Base-by-base conservation (phyloP, 2,888 invertebrate species). In the Parthenolecanium corni region DNA sequence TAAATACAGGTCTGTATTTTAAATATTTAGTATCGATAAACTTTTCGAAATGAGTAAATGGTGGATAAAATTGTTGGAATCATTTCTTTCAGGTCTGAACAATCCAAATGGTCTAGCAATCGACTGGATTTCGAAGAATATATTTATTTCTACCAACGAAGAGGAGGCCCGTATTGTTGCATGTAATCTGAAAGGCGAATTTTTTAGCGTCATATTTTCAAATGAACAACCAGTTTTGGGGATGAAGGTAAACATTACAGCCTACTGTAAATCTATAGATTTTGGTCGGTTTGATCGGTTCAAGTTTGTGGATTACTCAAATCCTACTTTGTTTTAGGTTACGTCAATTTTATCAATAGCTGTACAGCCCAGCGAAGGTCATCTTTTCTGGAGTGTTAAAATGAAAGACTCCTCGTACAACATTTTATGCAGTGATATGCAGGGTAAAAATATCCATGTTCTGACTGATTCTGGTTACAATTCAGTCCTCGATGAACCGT, bases 51-150 rank as follows among this genome's bases (percentile, higher is more conserved):
- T 58, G 44, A 52, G 40, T 40, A n/a, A n/a, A n/a, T n/a, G n/a
- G n/a, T 38, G 9, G 38, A 38, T 38, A 14, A 11, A 11, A 38
- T 38, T 14, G 38, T 38, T 38, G 14, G 9, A 9, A 11, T 38
- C 38, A 9, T 42, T 42, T 42, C 4, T 16, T 42, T 16, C 21
- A 75, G 75, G 79, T 49, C 74, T 80, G 65, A 76, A 77, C 67
- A 75, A 77, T 68, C 82, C 84, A 31, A 78, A 79, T 58, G 89
- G 86, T 2, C 80, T 92, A 71, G 87, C 88, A 40, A 78, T 91
- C 64, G 90, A 92, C 76, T 88, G 87, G 86, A 79, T 86, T 64
- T 85, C 87, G 16, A 77, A 81, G 51, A 79, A 86, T 70, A 77
- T 89, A 74, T 88, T 85, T 75, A 82, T 74, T 64, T 78, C 80